Conservation (phyloP, 2,113 vertebrate genomes). For the Turnix velox region DNA sequence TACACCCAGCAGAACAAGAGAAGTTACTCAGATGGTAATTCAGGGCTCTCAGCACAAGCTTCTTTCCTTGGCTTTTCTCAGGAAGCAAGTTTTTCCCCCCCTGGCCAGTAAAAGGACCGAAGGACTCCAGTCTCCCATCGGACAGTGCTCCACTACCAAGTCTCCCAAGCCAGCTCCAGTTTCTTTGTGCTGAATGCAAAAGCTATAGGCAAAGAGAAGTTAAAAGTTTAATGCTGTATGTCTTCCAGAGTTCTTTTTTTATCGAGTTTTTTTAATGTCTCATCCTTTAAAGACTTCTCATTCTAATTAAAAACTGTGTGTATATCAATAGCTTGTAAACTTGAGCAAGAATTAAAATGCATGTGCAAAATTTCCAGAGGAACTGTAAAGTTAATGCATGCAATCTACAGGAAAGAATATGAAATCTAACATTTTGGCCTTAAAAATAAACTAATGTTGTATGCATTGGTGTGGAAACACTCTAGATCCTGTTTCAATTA, state of each 20-base stretch:
- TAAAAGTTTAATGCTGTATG: neutral
- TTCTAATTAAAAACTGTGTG: neutral
- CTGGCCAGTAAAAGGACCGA: neutral
- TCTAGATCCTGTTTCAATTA: neutral
- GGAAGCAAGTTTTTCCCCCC: neutral
- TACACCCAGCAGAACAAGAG: neutral
- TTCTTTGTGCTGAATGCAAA: neutral
- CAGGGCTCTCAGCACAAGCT: neutral
- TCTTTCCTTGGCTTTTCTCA: neutral
- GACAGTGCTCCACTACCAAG: neutral
- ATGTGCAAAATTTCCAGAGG: neutral
- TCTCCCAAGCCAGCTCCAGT: neutral
- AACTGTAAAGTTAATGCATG: neutral
- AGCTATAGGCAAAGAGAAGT: neutral
- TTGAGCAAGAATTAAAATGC: neutral
- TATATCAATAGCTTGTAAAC: neutral
- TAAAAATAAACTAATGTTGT: neutral
- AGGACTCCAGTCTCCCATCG: fast-evolving
- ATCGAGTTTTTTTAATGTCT: neutral
- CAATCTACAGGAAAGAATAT: neutral
- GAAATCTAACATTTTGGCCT: neutral
- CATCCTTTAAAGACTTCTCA: neutral
- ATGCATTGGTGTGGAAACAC: neutral
- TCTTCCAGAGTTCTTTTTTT: neutral
- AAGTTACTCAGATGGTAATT: neutral